Evolutionary conservation across 2,113 vertebrate genomes (phyloP).

Genomic region (Eurystomus gularis): DNA sequence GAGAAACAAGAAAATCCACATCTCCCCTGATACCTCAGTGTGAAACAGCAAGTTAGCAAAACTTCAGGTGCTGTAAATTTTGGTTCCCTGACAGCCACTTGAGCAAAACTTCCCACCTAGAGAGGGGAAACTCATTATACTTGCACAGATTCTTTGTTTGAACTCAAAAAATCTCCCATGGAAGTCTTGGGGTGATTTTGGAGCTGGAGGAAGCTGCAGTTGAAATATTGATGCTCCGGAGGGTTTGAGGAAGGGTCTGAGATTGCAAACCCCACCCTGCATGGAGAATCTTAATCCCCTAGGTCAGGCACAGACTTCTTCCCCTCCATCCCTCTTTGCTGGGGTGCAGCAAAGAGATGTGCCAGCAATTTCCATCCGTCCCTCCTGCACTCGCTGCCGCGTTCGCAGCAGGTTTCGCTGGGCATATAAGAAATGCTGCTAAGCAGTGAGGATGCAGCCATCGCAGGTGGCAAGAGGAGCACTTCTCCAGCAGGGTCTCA

Average conservation of each 20-base stretch:
- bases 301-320: background rate
- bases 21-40: background rate
- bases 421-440: background rate
- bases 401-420: background rate
- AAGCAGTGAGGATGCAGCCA: background rate
- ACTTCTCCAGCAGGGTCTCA: background rate
- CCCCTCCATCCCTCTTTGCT: no score
- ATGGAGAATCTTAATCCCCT: background rate
- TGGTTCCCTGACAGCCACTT: constrained; percentile 12
- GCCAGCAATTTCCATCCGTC: background rate
- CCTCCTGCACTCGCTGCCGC: accelerated
- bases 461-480: background rate
- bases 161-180: background rate
- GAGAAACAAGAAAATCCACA: background rate
- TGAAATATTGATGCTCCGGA: background rate
- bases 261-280: background rate
- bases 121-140: background rate
- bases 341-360: accelerated
- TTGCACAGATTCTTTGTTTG: constrained; percentile 3
- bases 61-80: constrained; percentile 32
- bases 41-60: background rate
- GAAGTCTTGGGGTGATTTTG: background rate
- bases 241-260: background rate
- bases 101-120: background rate
- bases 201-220: background rate